Evolutionary conservation across 2,797 vertebrate species (phyloP).

Genomic region (Clarias pachynema): DNA sequence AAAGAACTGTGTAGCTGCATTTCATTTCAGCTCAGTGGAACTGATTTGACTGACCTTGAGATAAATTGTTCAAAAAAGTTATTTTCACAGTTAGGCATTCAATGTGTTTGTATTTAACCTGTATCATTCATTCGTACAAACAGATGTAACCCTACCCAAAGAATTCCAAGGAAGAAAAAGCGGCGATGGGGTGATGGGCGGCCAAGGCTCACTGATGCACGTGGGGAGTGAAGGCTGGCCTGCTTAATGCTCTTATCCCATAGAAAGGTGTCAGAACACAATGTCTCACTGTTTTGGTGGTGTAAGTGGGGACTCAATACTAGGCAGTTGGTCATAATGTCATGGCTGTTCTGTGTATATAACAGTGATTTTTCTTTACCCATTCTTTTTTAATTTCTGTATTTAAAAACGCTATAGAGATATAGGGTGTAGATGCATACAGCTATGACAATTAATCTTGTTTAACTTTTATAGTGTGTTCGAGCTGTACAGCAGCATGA

Average conservation of each 20-base stretch:
- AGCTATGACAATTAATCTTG: not conserved
- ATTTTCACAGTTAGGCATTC: not conserved
- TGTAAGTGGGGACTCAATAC: no score
- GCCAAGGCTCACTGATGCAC: no score
- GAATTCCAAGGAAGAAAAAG: no score
- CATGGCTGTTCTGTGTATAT: no score
- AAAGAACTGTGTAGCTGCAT: not conserved
- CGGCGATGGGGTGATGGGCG: no score
- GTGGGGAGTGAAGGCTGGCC: no score
- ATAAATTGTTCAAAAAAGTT: not conserved
- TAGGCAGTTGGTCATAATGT: no score
- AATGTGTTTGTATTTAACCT: not conserved
- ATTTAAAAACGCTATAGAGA: not conserved
- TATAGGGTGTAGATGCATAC: not conserved
- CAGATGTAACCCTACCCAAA: not conserved
- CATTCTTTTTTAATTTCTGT: not conserved
- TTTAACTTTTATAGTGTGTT: not conserved
- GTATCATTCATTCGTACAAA: not conserved
- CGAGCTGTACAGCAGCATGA: no score
- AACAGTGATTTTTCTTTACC: not conserved
- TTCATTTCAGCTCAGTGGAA: not conserved
- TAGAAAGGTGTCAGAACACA: no score
- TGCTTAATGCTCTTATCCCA: no score
- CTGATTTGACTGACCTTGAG: slow-evolving; percentile 35
- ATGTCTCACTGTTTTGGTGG: no score